Percentiles rank a stretch among this genome's conserved stretches.
Conservation (phyloP, 1,140 invertebrate species). For the Saccostrea cuccullata region DNA sequence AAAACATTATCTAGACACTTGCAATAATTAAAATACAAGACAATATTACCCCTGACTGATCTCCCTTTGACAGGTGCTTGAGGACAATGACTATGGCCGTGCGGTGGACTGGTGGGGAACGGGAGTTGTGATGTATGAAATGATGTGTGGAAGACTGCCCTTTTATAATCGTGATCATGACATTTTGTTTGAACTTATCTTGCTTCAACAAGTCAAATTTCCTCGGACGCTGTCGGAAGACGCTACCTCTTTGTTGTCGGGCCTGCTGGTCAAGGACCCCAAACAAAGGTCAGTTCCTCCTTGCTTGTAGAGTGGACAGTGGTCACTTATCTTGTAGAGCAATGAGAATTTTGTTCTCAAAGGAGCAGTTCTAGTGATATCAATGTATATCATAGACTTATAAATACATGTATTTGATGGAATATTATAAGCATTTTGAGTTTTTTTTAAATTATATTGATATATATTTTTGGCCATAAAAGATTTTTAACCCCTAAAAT, state of each 20-base stretch:
- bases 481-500: too few relatives aligned
- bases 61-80: slow-evolving; percentile 84
- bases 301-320: too few relatives aligned
- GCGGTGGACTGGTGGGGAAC: slow-evolving; percentile 88
- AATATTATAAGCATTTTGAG: too few relatives aligned
- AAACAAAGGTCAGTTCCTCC: slow-evolving; percentile 82
- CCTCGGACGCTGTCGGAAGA: slow-evolving; percentile 91
- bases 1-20: too few relatives aligned
- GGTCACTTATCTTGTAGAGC: too few relatives aligned
- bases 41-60: neutral
- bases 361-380: too few relatives aligned
- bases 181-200: slow-evolving; percentile 94
- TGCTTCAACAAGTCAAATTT: slow-evolving; percentile 92
- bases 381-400: too few relatives aligned
- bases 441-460: too few relatives aligned
- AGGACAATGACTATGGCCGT: slow-evolving; percentile 93
- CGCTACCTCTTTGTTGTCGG: slow-evolving; percentile 90
- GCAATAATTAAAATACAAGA: too few relatives aligned
- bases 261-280: slow-evolving; percentile 95
- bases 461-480: too few relatives aligned
- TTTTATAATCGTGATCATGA: slow-evolving; percentile 99
- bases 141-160: slow-evolving; percentile 87
- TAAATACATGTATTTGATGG: too few relatives aligned
- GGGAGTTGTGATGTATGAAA: slow-evolving; percentile 87
- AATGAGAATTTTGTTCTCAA: too few relatives aligned